Conservation (phyloP, 1,140 invertebrate genomes). For the Ceratina calcarata region DNA sequence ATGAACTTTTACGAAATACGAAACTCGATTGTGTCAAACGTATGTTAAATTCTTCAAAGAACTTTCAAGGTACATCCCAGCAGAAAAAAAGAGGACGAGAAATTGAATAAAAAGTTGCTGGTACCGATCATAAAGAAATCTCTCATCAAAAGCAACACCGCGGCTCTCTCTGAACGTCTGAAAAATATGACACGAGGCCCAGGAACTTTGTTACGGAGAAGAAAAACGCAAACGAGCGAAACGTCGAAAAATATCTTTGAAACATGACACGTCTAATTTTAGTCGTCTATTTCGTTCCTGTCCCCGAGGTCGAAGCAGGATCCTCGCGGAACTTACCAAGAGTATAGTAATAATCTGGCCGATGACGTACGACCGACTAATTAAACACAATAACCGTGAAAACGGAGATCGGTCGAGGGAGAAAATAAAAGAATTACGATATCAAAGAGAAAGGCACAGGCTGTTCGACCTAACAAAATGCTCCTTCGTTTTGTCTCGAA, state of each 20-base stretch:
- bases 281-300: constrained; percentile 7
- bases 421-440: background rate
- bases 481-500: background rate
- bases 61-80: too few relatives aligned
- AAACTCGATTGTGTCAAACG: too few relatives aligned
- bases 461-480: too few relatives aligned
- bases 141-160: background rate
- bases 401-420: background rate
- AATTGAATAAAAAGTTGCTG: background rate
- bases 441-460: background rate
- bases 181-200: background rate
- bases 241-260: constrained; percentile 17
- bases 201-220: background rate
- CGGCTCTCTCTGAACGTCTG: background rate
- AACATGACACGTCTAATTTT: constrained; percentile 29
- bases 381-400: constrained; percentile 14
- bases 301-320: background rate
- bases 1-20: too few relatives aligned
- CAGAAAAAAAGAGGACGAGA: background rate
- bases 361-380: constrained; percentile 5
- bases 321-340: background rate
- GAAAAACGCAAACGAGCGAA: background rate
- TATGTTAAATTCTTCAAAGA: too few relatives aligned
- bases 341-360: too few relatives aligned
- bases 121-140: constrained; percentile 7